A percentile compares a stretch with the other conserved stretches of the same genome.
phyloP scores from a whole-genome alignment of 1,140 invertebrate genomes.

The Solenopsis fugax region DNA sequence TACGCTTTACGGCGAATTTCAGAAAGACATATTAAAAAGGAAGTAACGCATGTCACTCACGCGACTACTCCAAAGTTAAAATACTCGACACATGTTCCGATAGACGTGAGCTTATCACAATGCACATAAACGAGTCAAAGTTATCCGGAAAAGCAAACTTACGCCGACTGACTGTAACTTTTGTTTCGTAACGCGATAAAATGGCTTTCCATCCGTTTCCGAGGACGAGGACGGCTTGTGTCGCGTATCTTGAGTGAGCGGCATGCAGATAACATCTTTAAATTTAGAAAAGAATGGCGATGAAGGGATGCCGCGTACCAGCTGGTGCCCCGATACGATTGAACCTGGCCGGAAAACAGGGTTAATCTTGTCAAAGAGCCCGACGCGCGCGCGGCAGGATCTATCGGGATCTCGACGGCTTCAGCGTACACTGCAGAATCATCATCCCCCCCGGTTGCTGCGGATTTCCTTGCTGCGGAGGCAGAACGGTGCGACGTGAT shows the following conservation, averaged over 20 bases:
- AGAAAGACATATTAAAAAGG: constrained; percentile 21
- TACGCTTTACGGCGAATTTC: background rate
- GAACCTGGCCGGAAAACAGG: constrained; percentile 51
- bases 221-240: constrained; percentile 16
- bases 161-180: constrained; percentile 17
- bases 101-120: constrained; percentile 11
- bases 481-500: constrained; percentile 48
- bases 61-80: constrained; percentile 8
- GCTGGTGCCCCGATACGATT: constrained; percentile 49
- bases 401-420: constrained; percentile 47
- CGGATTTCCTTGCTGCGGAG: constrained; percentile 42
- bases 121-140: constrained; percentile 26
- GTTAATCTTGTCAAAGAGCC: constrained; percentile 57
- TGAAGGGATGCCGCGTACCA: constrained; percentile 42
- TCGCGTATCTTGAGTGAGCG: constrained; percentile 35
- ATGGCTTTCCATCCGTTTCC: constrained; percentile 37
- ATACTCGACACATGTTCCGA: background rate
- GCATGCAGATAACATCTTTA: constrained; percentile 52
- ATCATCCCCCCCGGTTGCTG: background rate
- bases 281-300: constrained; percentile 62
- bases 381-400: constrained; percentile 15
- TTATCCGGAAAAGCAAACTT: constrained; percentile 7
- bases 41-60: constrained; percentile 15
- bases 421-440: background rate
- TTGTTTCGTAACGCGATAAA: constrained; percentile 47